Percentiles rank a stretch among this genome's conserved stretches.
phyloP scores from a whole-genome alignment of 2,113 vertebrate genomes.

The Ondatra zibethicus region DNA sequence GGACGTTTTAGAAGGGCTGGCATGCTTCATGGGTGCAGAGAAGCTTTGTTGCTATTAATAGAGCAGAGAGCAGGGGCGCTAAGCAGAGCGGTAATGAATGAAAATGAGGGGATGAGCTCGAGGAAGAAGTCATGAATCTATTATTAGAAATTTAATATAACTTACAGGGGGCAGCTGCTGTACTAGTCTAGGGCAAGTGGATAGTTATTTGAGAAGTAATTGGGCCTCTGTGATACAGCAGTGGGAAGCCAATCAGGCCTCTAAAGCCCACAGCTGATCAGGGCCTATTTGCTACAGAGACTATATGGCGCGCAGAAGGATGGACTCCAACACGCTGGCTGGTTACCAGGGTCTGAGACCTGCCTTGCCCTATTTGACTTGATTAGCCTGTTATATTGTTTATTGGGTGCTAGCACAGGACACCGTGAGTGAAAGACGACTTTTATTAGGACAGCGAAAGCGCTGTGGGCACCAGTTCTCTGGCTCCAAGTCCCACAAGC shows the following conservation, averaged over 20 bases:
- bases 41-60: neutral
- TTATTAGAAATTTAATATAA: neutral
- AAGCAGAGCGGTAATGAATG: neutral
- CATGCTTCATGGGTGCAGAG: neutral
- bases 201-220: neutral
- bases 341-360: neutral
- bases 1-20: neutral
- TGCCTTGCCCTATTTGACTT: neutral
- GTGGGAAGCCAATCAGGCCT: neutral
- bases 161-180: neutral
- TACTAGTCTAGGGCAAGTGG: neutral
- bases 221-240: neutral
- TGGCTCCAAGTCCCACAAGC: neutral
- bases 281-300: neutral
- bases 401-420: neutral
- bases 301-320: rapidly evolving
- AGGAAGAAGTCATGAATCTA: neutral
- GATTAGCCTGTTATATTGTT: neutral
- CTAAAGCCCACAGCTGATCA: neutral
- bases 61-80: neutral
- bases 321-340: neutral
- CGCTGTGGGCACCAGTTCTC: neutral
- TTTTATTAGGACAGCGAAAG: neutral
- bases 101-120: neutral
- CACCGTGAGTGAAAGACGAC: neutral